Base-by-base conservation (phyloP, 2,113 vertebrate species). In the Cynoglossus semilaevis region DNA sequence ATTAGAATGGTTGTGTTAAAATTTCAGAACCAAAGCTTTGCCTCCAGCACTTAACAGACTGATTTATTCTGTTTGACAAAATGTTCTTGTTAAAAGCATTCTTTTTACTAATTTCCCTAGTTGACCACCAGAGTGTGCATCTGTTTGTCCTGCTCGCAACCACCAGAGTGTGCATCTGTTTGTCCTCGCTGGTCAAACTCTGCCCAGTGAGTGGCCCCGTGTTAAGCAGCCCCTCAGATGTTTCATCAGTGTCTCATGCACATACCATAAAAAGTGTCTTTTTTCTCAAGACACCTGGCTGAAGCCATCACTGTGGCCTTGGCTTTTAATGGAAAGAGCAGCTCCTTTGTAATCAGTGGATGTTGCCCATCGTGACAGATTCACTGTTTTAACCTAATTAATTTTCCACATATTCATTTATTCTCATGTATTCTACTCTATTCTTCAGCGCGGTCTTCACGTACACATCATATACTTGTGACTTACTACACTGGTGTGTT, bases 41-140 rank as follows among this genome's bases (percentile, higher is more conserved):
- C n/a, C n/a, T n/a, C n/a, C n/a, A n/a, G n/a, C n/a, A n/a, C n/a
- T n/a, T n/a, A n/a, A n/a, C n/a, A n/a, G n/a, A n/a, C n/a, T n/a
- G n/a, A n/a, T n/a, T n/a, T n/a, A n/a, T n/a, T n/a, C n/a, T n/a
- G n/a, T n/a, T n/a, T n/a, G n/a, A n/a, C n/a, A n/a, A n/a, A n/a
- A n/a, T n/a, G n/a, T n/a, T n/a, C 11, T 5, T 16, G 15, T 53
- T 12, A 13, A 6, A 1, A 3, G 19, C 1, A 18, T 53, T 2
- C 43, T 0, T n/a, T 40, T 49, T 2, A 3, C 9, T n/a, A 4
- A 34, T 48, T 15, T 17, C 3, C 10, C 42, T 18, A 19, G 35
- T 46, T 56, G 1, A 43, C 84, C 84, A 86, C 66, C 22, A 82
- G 85, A 69, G 79, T 81, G 81, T 5, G 11, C 35, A 16, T 61